Evolutionary conservation across 2,888 invertebrate species (phyloP).

Genomic region (Cinara cedri): DNA sequence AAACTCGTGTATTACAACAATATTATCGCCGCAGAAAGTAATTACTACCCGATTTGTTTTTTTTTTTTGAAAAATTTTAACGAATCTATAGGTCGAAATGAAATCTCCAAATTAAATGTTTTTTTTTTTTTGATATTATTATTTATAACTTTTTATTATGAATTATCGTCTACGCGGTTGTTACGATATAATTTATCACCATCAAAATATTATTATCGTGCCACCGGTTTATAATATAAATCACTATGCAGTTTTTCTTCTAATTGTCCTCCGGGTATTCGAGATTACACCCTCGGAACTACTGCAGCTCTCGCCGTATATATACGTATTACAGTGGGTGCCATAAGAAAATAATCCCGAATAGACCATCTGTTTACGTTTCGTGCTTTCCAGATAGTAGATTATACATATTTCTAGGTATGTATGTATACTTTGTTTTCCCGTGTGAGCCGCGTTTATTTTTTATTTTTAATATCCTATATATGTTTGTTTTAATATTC

Average conservation of each 20-base stretch:
- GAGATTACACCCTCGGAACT: constrained; percentile 6
- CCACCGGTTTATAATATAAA: constrained; percentile 31
- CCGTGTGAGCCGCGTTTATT: no score
- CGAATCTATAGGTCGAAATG: no score
- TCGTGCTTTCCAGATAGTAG: neutral
- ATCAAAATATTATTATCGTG: neutral
- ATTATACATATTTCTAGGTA: constrained; percentile 25
- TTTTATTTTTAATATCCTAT: neutral
- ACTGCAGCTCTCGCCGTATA: neutral
- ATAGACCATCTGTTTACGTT: constrained; percentile 2
- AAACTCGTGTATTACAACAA: no score
- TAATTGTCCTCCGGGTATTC: constrained; percentile 23
- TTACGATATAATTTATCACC: constrained; percentile 20
- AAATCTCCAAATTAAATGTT: no score
- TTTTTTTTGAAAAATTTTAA: no score
- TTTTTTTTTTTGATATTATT: no score
- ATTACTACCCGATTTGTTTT: no score
- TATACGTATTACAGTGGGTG: neutral
- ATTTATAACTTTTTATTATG: neutral
- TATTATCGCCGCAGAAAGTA: no score
- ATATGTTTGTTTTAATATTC: constrained; percentile 8
- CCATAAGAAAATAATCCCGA: neutral
- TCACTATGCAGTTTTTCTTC: neutral
- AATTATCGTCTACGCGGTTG: neutral
- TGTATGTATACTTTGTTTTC: no score